These are phyloP conservation scores for Neoitamus cyanurus DNA, from an alignment of 2,888 invertebrate genomes.

Conservation along the genomic window DNA sequence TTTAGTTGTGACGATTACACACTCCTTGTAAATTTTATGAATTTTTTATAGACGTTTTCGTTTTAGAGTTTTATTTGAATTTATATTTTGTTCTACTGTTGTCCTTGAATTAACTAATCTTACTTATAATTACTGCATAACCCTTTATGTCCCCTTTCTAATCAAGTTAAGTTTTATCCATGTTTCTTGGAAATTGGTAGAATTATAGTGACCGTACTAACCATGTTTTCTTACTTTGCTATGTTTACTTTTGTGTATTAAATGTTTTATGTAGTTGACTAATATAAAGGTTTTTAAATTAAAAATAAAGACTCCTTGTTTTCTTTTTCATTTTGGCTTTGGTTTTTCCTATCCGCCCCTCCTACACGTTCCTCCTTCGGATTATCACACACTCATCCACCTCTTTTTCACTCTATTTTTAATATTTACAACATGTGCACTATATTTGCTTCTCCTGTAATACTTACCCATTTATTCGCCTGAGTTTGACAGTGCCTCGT, in stretches of 20 bases:
- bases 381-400: neutral
- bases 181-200: neutral
- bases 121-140: neutral
- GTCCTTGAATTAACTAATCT: neutral
- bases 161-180: neutral
- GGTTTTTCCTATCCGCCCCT: neutral
- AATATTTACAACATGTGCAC: neutral
- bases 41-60: neutral
- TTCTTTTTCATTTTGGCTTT: constrained; percentile 15
- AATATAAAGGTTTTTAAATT: neutral
- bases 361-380: neutral
- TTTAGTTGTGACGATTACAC: neutral
- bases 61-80: neutral
- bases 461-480: neutral
- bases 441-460: neutral
- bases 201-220: constrained; percentile 3
- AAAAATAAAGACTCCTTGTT: neutral
- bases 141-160: neutral
- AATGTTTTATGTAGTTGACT: constrained; percentile 16
- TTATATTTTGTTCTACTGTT: neutral
- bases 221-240: constrained; percentile 1
- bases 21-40: neutral
- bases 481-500: neutral
- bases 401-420: neutral
- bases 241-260: constrained; percentile 14